Evolutionary conservation across 2,797 vertebrate genomes (phyloP), one percentile per base, ranked within the genome.

Genomic region (Fundulus diaphanus): DNA sequence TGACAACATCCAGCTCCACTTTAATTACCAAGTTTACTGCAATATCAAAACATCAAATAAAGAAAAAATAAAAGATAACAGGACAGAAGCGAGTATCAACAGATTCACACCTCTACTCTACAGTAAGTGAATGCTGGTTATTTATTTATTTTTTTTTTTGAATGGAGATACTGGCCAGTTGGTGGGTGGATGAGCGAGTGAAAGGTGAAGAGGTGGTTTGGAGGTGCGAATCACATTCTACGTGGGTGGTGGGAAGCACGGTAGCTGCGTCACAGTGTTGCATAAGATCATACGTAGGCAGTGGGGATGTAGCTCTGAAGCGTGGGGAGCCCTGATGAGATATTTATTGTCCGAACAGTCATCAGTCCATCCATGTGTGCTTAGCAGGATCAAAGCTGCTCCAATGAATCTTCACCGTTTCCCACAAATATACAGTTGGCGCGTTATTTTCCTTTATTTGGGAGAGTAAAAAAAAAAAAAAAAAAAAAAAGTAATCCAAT

Each of bases 191-290:
- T 52, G 76, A 63, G 57, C 61, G 70, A 68, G 42, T 3, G 69
- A n/a, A 82, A 73, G 78, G 74, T 75, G 79, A 74, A 44, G 81
- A 81, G 70, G 78, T 77, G 78, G 70, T 7, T 16, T 70, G 52
- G 82, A 67, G 82, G 84, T 84, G 83, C 16, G 3, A 82, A 86
- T 87, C 80, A 85, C 83, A 81, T 74, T 84, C 81, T 76, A 13
- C 8, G 90, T 88, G 78, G 87, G 89, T 77, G 91, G 85, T 73
- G 87, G 90, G 87, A 86, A 70, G 66, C 70, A 68, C 0, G 24
- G 74, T 22, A 1, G 74, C 73, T 76, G 72, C 85, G 89, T 93
- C 90, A 89, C 70, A 18, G 51, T 20, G 54, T 93, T 93, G 71
- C 87, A 85, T 92, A 92, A 93, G 69, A 61, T 35, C 74, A 79